Conservation (phyloP, 2,797 vertebrate genomes). For the Anguilla anguilla region DNA sequence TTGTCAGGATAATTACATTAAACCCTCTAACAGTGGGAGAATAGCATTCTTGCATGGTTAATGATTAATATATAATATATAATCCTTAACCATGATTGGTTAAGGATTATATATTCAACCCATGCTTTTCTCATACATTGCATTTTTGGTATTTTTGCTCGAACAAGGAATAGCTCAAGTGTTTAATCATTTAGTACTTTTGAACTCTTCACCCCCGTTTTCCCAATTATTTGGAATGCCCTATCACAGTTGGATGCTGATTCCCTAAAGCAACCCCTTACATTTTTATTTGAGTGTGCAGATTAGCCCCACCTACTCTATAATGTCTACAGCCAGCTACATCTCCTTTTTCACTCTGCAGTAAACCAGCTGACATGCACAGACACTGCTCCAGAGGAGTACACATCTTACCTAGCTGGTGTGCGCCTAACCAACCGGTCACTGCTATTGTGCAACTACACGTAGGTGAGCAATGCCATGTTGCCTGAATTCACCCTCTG, state of each 20-base stretch:
- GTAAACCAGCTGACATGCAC: neutral
- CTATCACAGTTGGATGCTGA: too few species aligned
- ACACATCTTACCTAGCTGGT: neutral
- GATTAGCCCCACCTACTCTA: neutral
- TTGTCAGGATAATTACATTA: slow-evolving; percentile 20
- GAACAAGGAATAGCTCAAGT: neutral
- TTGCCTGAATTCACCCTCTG: neutral
- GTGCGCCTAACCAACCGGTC: neutral
- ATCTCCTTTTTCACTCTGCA: neutral
- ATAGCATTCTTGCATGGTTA: neutral
- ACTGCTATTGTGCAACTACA: too few species aligned
- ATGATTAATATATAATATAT: too few species aligned
- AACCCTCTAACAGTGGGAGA: neutral
- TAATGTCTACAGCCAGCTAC: neutral
- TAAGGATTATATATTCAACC: neutral
- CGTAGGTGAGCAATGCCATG: neutral
- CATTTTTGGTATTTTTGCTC: neutral
- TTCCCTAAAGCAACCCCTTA: too few species aligned
- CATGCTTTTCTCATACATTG: neutral
- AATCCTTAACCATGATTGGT: neutral
- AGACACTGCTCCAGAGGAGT: neutral
- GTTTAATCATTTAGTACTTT: neutral
- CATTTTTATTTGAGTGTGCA: neutral
- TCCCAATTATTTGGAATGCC: neutral
- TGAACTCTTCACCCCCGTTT: neutral